Percentiles rank a stretch among this genome's conserved stretches.
These are phyloP conservation scores for Alces alces DNA, from an alignment of 2,113 vertebrate genomes.

Conservation along the genomic window DNA sequence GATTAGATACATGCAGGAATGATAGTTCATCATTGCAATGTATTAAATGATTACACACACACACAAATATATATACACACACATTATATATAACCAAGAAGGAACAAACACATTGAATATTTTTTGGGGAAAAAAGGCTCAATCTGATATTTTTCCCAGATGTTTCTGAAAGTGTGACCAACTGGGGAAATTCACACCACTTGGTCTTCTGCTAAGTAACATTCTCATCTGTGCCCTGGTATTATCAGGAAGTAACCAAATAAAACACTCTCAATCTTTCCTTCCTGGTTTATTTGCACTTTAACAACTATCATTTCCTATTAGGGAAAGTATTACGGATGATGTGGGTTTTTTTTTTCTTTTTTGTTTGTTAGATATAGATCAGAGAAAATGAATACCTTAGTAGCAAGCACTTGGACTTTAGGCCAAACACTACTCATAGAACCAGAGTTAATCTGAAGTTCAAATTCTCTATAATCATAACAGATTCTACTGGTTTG, in stretches of 20 bases:
- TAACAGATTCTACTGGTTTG: neutral
- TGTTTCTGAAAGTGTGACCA: constrained; percentile 39
- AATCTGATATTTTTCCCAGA: neutral
- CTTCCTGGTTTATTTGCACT: neutral
- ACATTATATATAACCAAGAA: neutral
- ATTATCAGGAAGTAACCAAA: constrained; percentile 7
- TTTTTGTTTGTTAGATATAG: neutral
- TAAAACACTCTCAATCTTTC: constrained; percentile 36
- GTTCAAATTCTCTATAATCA: neutral
- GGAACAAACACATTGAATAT: neutral
- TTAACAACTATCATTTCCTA: neutral
- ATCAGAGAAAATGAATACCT: neutral
- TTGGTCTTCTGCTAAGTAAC: constrained; percentile 46
- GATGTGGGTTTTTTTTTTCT: neutral
- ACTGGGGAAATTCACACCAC: constrained; percentile 9
- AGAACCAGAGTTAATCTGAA: neutral
- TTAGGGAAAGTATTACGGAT: neutral
- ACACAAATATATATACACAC: neutral
- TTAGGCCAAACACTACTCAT: neutral
- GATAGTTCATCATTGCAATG: neutral
- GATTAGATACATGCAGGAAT: neutral
- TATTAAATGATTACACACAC: neutral
- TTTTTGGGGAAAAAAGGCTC: neutral
- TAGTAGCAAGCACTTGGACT: neutral
- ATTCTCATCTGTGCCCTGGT: constrained; percentile 25